A percentile compares a stretch with the other conserved stretches of the same genome.
phyloP scores from a whole-genome alignment of 2,797 vertebrate genomes.

The Enteromius afrohamiltoni region DNA sequence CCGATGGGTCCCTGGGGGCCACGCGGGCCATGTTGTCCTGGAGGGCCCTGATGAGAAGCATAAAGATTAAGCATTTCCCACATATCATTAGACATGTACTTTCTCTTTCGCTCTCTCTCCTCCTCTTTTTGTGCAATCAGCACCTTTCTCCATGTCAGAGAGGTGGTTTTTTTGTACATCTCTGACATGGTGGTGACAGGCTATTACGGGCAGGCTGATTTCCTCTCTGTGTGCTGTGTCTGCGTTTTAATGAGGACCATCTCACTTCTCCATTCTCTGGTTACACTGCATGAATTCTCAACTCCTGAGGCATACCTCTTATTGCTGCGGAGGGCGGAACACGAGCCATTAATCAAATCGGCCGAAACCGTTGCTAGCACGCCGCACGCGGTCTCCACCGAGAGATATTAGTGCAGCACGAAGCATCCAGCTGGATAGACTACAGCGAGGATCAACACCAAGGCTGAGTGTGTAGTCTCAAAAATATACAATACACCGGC shows the following conservation, averaged over 20 bases:
- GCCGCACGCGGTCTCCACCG: background rate
- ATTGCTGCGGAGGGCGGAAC: constrained; percentile 63
- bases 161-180: constrained; percentile 46
- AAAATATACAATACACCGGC: constrained; percentile 23
- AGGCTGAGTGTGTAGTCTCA: constrained; percentile 11
- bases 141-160: constrained; percentile 56
- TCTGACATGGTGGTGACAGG: constrained; percentile 55
- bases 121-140: constrained; percentile 46
- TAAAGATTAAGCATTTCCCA: constrained; percentile 49
- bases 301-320: constrained; percentile 23
- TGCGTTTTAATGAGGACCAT: constrained; percentile 53
- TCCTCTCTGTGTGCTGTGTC: constrained; percentile 27
- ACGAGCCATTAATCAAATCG: constrained; percentile 74
- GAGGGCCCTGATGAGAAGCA: constrained; percentile 83
- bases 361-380: constrained; percentile 43
- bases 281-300: constrained; percentile 29
- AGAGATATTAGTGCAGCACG: constrained; percentile 35
- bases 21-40: constrained; percentile 86
- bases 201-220: constrained; percentile 40
- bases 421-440: constrained; percentile 17
- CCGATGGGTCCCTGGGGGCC: constrained; percentile 86
- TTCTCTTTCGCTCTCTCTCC: constrained; percentile 23
- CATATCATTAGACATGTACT: constrained; percentile 19
- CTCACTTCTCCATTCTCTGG: constrained; percentile 26
- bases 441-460: background rate